Evolutionary conservation across 2,113 vertebrate species (phyloP).

Genomic region (Climacteris rufus): DNA sequence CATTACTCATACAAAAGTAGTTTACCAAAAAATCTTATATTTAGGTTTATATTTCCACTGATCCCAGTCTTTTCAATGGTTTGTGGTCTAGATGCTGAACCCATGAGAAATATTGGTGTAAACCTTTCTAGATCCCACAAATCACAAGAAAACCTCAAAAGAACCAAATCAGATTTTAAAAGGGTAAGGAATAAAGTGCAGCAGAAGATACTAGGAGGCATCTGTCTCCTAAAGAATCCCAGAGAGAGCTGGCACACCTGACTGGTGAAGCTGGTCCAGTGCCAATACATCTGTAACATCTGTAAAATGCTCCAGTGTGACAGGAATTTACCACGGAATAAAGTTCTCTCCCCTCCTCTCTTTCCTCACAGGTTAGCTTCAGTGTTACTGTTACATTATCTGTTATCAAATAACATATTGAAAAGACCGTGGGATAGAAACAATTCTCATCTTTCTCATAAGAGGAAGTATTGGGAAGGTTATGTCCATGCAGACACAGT

Average conservation of each 20-base stretch:
- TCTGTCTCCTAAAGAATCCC: not conserved
- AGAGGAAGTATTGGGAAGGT: not conserved
- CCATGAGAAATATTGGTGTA: slow-evolving; percentile 2
- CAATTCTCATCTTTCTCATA: not conserved
- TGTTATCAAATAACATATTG: not conserved
- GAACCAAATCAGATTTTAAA: slow-evolving; percentile 27
- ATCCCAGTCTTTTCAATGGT: not conserved
- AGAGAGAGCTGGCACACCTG: not conserved
- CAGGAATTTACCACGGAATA: not conserved
- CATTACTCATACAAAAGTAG: slow-evolving; percentile 23
- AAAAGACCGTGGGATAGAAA: not conserved
- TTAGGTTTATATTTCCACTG: not conserved
- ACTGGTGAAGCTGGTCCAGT: not conserved
- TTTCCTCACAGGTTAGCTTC: not conserved
- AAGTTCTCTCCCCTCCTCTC: not conserved
- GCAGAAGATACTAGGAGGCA: not conserved
- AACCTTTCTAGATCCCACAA: slow-evolving; percentile 32
- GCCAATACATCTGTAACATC: not conserved
- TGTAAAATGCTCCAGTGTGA: not conserved
- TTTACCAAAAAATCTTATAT: not conserved
- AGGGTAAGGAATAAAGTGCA: not conserved
- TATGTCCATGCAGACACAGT: not conserved
- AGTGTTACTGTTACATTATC: not conserved
- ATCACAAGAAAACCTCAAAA: slow-evolving; percentile 10
- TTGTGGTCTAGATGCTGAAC: slow-evolving; percentile 10